Evolutionary conservation across 2,797 vertebrate genomes (phyloP).

Genomic region (Apogon talboti): DNA sequence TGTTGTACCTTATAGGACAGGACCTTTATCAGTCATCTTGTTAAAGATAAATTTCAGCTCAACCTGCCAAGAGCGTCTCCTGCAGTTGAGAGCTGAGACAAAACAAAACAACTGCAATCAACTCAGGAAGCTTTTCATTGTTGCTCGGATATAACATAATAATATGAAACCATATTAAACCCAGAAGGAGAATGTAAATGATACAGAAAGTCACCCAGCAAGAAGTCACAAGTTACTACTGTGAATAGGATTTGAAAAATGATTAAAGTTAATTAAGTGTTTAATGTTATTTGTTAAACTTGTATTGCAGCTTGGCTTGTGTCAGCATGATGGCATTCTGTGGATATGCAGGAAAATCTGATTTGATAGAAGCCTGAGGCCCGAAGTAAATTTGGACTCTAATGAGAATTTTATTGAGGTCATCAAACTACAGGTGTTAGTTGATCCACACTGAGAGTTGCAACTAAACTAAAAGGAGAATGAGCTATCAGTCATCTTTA

Average conservation of each 20-base stretch:
- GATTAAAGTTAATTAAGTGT: conserved; percentile 18
- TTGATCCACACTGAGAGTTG: not conserved
- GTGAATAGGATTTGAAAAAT: not conserved
- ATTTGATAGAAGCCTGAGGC: conserved; percentile 18
- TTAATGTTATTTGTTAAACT: not conserved
- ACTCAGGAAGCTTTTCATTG: not conserved
- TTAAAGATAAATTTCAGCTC: conserved; percentile 10
- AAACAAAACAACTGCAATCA: not conserved
- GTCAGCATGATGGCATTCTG: not conserved
- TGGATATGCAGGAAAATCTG: not conserved
- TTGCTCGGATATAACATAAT: not conserved
- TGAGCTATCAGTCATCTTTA: not conserved
- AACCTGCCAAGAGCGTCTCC: not conserved
- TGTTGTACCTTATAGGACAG: conserved; percentile 3
- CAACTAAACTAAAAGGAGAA: not conserved
- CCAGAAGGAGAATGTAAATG: not conserved
- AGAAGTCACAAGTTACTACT: not conserved
- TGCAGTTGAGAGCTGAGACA: not conserved
- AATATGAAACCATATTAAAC: conserved; percentile 3
- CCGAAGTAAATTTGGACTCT: not conserved
- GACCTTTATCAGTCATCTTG: conserved; percentile 10
- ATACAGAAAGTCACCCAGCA: not conserved
- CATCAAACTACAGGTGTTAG: conserved; percentile 10
- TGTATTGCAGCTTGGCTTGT: not conserved
- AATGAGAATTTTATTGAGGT: conserved; percentile 17